Conservation (phyloP, 2,113 vertebrate species). For the Hippolais icterina region DNA sequence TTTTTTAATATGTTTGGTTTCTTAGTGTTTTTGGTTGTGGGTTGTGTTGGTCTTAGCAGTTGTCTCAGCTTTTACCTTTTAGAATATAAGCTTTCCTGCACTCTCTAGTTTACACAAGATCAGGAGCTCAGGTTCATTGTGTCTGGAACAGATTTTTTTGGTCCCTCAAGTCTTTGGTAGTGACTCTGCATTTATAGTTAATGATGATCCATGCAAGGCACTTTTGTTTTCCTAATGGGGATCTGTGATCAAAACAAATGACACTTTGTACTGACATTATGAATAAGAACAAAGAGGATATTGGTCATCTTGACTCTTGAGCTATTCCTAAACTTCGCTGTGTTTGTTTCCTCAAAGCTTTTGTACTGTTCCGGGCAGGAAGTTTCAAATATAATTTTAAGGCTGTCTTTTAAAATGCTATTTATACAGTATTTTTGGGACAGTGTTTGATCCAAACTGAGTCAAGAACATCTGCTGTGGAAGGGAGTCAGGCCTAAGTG, state of each 20-base stretch:
- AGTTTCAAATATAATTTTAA: not conserved
- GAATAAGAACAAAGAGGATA: not conserved
- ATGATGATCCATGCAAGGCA: not conserved
- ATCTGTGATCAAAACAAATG: not conserved
- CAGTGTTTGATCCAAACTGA: not conserved
- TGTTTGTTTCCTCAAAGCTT: not conserved
- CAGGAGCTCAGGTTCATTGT: not conserved
- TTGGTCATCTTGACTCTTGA: not conserved
- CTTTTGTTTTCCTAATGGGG: not conserved
- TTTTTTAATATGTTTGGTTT: not conserved
- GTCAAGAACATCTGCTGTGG: not conserved
- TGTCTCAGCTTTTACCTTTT: not conserved
- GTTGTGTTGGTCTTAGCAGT: not conserved
- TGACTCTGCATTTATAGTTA: not conserved
- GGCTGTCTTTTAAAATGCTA: not conserved
- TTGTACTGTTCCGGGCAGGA: not conserved
- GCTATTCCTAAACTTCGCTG: not conserved
- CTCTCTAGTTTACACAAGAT: not conserved
- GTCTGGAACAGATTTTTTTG: not conserved
- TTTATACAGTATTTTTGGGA: not conserved
- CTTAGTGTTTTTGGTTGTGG: not conserved
- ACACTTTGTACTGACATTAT: not conserved
- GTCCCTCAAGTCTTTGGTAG: not conserved
- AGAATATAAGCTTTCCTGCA: rapidly evolving
- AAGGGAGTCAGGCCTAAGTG: not conserved